Evolutionary conservation across 2,113 vertebrate species (phyloP).

Genomic region (Hippocampus mohnikei): DNA sequence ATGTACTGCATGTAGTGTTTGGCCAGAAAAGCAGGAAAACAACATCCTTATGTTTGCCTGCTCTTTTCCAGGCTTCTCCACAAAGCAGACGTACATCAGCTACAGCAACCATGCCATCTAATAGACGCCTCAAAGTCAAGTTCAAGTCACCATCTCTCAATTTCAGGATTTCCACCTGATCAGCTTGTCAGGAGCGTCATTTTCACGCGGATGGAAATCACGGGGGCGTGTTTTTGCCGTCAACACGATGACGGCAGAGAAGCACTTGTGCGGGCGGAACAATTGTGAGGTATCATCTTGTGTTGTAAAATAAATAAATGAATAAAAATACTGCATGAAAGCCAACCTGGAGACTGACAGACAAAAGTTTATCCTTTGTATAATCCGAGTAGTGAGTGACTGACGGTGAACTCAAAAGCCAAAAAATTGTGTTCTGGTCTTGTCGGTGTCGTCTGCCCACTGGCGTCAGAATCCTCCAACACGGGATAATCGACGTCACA

Average conservation of each 20-base stretch:
- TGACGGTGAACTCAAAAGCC: slow-evolving; percentile 25
- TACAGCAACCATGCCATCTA: slow-evolving; percentile 99
- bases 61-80: slow-evolving; percentile 80
- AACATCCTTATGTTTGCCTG: slow-evolving; percentile 14
- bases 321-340: slow-evolving; percentile 56
- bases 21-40: background rate
- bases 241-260: slow-evolving; percentile 20
- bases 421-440: slow-evolving; percentile 49
- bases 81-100: slow-evolving; percentile 97
- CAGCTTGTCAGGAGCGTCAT: slow-evolving; percentile 2
- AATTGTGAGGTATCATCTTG: slow-evolving; percentile 45
- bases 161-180: slow-evolving; percentile 40
- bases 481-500: slow-evolving; percentile 49
- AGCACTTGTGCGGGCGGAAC: slow-evolving; percentile 28
- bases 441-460: slow-evolving; percentile 44
- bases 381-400: slow-evolving; percentile 30
- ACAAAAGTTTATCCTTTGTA: slow-evolving; percentile 50
- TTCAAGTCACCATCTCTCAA: slow-evolving; percentile 1
- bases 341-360: slow-evolving; percentile 36
- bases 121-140: slow-evolving; percentile 31
- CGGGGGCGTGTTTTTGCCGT: slow-evolving; percentile 23
- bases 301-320: slow-evolving; percentile 19
- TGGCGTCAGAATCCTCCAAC: slow-evolving; percentile 38
- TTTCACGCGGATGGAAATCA: slow-evolving; percentile 25
- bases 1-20: background rate